Evolutionary conservation across 1,140 invertebrate genomes (phyloP), one percentile per base, ranked within the genome.

Genomic region (Coelopa frigida): DNA sequence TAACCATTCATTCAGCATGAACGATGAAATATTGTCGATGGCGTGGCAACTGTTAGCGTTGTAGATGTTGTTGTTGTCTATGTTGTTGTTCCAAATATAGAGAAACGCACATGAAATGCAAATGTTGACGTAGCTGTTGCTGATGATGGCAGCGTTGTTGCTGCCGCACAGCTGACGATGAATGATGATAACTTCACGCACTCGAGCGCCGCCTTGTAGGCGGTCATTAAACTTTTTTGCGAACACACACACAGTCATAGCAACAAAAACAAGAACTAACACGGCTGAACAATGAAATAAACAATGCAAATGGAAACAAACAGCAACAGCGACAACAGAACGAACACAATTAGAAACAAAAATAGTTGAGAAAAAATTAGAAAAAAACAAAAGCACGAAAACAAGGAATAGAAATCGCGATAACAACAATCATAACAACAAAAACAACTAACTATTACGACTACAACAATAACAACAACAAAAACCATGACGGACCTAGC

Each of bases 61-160:
- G 52, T 48, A 43, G 49, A 56, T 42, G 36, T 31, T 46, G 44
- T 48, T 51, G 42, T n/a, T n/a, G n/a, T n/a, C n/a, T n/a, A n/a
- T n/a, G n/a, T n/a, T n/a, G n/a, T n/a, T n/a, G n/a, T n/a, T n/a
- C n/a, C n/a, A n/a, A n/a, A n/a, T n/a, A n/a, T n/a, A n/a, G n/a
- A n/a, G n/a, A n/a, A n/a, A n/a, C n/a, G n/a, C n/a, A n/a, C n/a
- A n/a, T n/a, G n/a, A n/a, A n/a, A n/a, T n/a, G n/a, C n/a, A n/a
- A n/a, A n/a, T n/a, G n/a, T n/a, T n/a, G n/a, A n/a, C n/a, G n/a
- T n/a, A n/a, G n/a, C n/a, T n/a, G n/a, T n/a, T n/a, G n/a, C n/a
- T n/a, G n/a, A n/a, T n/a, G n/a, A n/a, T 35, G 31, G 12, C 33
- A 4, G 27, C 27, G 33, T 35, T n/a, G 32, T 27, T 45, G 21